phyloP scores from a whole-genome alignment of 2,888 invertebrate genomes.

The Sphaerophoria rueppellii region DNA sequence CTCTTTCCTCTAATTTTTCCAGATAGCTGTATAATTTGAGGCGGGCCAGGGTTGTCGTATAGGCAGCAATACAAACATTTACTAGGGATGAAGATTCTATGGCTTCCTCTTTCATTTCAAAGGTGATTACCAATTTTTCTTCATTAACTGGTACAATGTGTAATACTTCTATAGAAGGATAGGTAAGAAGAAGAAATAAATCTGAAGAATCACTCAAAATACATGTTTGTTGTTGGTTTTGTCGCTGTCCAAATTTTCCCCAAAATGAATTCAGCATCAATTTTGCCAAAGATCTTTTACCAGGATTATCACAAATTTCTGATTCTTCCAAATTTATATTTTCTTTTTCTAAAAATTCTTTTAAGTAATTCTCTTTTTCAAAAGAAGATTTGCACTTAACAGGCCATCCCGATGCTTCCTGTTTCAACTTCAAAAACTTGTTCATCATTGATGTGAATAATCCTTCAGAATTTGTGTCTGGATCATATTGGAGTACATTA shows the following conservation, averaged over 20 bases:
- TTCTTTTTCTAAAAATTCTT: conserved; percentile 58
- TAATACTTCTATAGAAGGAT: too few relatives aligned
- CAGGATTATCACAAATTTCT: conserved; percentile 74
- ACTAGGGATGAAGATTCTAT: neutral
- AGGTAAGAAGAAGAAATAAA: conserved; percentile 24
- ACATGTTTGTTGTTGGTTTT: conserved; percentile 71
- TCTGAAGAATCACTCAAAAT: conserved; percentile 61
- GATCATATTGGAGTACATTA: conserved; percentile 59
- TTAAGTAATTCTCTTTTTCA: conserved; percentile 72
- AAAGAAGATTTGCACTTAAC: conserved; percentile 44
- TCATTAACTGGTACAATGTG: too few relatives aligned
- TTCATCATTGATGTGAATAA: conserved; percentile 76
- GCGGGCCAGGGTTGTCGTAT: neutral
- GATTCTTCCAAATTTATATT: neutral
- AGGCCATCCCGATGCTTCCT: conserved; percentile 75
- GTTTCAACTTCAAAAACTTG: conserved; percentile 75
- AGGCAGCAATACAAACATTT: neutral
- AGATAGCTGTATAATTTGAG: too few relatives aligned
- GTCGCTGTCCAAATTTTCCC: conserved; percentile 76
- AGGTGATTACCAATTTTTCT: neutral
- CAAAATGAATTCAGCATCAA: conserved; percentile 76
- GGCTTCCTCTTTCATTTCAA: neutral
- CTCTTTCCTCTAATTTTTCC: neutral
- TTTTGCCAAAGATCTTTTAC: conserved; percentile 75
- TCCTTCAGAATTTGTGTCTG: conserved; percentile 48